These are phyloP conservation scores for Drosophila fungiperda DNA, from an alignment of 2,888 invertebrate species.

Conservation along the genomic window DNA sequence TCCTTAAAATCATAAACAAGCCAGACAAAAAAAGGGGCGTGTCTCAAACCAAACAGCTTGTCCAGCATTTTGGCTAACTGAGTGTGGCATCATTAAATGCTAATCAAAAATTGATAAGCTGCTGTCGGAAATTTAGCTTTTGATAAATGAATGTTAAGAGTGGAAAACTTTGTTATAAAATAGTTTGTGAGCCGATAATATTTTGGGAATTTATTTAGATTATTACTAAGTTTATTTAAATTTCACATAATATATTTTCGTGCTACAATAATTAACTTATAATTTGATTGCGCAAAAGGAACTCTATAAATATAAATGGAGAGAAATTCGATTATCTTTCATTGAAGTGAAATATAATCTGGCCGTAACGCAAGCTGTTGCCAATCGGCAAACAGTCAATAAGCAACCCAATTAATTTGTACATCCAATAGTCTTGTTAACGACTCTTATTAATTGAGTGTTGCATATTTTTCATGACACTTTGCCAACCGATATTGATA, in stretches of 20 bases:
- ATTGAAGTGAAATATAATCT: not conserved
- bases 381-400: constrained; percentile 24
- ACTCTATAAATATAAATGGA: not conserved
- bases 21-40: not conserved
- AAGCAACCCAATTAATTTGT: constrained; percentile 46
- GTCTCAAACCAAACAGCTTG: not conserved
- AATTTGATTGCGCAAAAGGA: not conserved
- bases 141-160: not conserved
- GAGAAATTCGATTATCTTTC: constrained; percentile 17
- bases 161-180: not conserved
- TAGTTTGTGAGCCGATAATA: not conserved
- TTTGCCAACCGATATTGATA: constrained; percentile 31
- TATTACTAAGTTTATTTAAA: not conserved
- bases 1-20: constrained; percentile 43
- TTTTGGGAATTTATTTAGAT: not conserved
- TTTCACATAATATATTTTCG: not conserved
- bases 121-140: not conserved
- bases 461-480: constrained; percentile 43
- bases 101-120: constrained; percentile 25
- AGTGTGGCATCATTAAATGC: constrained; percentile 18
- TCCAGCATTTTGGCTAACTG: constrained; percentile 22
- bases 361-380: constrained; percentile 19
- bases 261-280: not conserved
- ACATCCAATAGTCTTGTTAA: constrained; percentile 46
- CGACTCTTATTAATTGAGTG: constrained; percentile 63